Evolutionary conservation across 2,113 vertebrate genomes (phyloP), one percentile per base, ranked within the genome.

Genomic region (Poeciliopsis occidentalis): DNA sequence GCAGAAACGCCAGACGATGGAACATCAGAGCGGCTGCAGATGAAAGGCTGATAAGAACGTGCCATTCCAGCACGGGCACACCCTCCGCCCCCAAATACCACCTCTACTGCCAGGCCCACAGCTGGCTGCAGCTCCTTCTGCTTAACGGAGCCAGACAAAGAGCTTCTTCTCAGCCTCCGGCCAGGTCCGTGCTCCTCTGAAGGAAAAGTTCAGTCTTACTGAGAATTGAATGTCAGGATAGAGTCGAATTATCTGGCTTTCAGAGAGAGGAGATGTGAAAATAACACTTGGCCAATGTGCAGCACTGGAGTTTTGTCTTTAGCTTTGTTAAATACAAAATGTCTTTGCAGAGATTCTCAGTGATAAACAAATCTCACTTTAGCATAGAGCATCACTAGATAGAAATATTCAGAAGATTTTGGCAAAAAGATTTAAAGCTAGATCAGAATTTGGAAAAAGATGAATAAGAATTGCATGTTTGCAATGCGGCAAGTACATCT

Each of bases 1-100:
- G 73, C 75, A 54, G 69, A 87, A 87, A 83, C 81, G 75, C 77
- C 78, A 85, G 79, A 83, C 66, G 61, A 84, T 57, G 69, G 39
- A 60, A 79, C 75, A 79, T 84, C 69, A 79, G 32, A 57, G 68
- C 32, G 51, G 78, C 85, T 80, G 74, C 65, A 88, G 91, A 92
- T 92, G 68, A 47, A 39, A 74, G 78, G 34, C 71, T 13, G 84
- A 92, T 90, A 85, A 77, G 30, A 79, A 79, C 22, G 44, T 64
- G 44, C 62, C 79, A 69, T 60, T 81, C 67, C 81, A 30, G 75
- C 41, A 32, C 15, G 65, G 75, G 69, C 71, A 54, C 34, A 11
- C 39, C 39, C 39, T 41, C 39, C 85, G 34, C 79, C 82, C 64
- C 75, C 63, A 29, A 69, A 60, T 75, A 0, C 68, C 72, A 69